These are phyloP conservation scores for Octopus bimaculoides DNA, from an alignment of 1,140 invertebrate species.

Conservation along the genomic window DNA sequence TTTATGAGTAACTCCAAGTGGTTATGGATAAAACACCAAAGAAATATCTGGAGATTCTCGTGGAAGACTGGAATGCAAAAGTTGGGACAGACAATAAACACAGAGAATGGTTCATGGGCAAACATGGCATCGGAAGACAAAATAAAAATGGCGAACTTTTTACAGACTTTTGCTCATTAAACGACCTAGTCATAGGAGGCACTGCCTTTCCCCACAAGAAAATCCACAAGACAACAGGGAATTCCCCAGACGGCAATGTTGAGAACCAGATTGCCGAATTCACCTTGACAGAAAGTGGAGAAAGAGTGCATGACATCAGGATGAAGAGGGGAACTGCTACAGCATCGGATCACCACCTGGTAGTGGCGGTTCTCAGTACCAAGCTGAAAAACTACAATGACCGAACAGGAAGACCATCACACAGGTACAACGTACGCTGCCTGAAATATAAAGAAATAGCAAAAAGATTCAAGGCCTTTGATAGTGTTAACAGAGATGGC, in stretches of 20 bases:
- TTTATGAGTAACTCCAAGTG: not conserved
- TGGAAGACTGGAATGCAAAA: conserved; percentile 30
- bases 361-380: not conserved
- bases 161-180: not conserved
- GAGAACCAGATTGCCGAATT: conserved; percentile 24
- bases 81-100: conserved; percentile 23
- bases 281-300: conserved; percentile 17
- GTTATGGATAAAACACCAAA: conserved; percentile 18
- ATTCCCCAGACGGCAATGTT: conserved; percentile 24
- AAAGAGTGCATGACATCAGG: not conserved
- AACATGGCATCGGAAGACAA: conserved; percentile 18
- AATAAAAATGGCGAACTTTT: conserved; percentile 29
- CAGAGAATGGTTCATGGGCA: conserved; percentile 24
- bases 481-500: too few species aligned
- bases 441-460: too few species aligned
- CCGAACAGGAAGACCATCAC: too few species aligned
- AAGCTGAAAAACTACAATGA: not conserved
- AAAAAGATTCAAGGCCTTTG: too few species aligned
- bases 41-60: conserved; percentile 22
- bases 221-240: conserved; percentile 32
- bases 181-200: not conserved
- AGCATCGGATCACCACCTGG: not conserved
- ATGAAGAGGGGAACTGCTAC: not conserved
- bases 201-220: conserved; percentile 27
- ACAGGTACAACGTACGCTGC: too few species aligned